Conservation (phyloP, 2,113 vertebrate genomes). For the Gila orcuttii region DNA sequence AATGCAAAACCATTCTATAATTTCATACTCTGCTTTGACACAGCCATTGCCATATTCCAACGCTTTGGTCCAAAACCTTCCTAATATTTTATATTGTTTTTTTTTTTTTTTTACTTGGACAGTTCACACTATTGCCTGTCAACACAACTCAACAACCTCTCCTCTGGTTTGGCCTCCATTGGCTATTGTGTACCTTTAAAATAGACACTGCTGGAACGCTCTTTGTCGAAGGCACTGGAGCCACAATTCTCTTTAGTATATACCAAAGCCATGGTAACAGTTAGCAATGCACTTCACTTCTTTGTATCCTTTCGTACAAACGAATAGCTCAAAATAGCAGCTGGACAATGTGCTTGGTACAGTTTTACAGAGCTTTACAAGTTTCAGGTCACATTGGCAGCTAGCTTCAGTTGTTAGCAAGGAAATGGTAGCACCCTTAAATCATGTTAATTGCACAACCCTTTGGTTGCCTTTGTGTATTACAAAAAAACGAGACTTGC, state of each 20-base stretch:
- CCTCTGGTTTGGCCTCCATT: neutral
- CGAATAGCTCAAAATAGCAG: neutral
- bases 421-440: neutral
- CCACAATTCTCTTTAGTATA: neutral
- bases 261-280: conserved; percentile 42
- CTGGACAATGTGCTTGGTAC: neutral
- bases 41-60: neutral
- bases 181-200: conserved; percentile 24
- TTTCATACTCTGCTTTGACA: neutral
- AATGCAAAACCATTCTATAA: neutral
- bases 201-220: neutral
- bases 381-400: neutral
- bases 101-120: neutral
- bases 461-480: neutral
- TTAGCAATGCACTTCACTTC: conserved; percentile 15
- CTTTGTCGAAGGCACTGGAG: neutral
- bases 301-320: neutral
- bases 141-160: neutral
- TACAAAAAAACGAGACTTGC: neutral
- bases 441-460: conserved; percentile 1
- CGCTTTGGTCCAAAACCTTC: neutral
- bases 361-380: conserved; percentile 20
- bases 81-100: neutral
- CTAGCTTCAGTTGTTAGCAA: conserved; percentile 6
- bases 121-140: neutral